Evolutionary conservation across 2,113 vertebrate genomes (phyloP).

Genomic region (Bufo gargarizans): DNA sequence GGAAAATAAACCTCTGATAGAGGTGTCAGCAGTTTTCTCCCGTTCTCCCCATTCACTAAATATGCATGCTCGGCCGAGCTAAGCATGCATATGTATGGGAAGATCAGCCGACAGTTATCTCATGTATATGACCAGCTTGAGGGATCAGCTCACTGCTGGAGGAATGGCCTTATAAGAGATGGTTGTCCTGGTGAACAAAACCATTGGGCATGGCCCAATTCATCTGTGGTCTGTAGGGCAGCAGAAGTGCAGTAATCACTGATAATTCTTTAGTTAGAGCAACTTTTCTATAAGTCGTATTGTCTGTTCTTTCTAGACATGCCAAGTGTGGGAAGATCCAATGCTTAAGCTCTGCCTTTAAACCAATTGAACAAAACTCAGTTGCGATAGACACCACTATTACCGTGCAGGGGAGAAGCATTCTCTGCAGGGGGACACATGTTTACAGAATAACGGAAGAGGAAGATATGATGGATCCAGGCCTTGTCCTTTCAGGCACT

Average conservation of each 20-base stretch:
- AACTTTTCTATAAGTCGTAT: not conserved
- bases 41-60: too few relatives aligned
- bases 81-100: too few relatives aligned
- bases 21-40: too few relatives aligned
- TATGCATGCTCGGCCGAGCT: too few relatives aligned
- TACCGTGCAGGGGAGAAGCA: constrained; percentile 61
- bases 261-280: not conserved
- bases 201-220: not conserved
- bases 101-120: too few relatives aligned
- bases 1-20: too few relatives aligned
- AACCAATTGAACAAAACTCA: constrained; percentile 84
- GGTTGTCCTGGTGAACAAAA: too few relatives aligned
- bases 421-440: constrained; percentile 87
- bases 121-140: too few relatives aligned
- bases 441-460: constrained; percentile 80
- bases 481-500: constrained; percentile 92
- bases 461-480: constrained; percentile 91
- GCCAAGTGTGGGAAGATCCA: constrained; percentile 96
- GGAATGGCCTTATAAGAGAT: too few relatives aligned
- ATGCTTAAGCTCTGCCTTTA: constrained; percentile 80
- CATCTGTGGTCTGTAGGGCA: not conserved
- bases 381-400: constrained; percentile 91
- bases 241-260: not conserved
- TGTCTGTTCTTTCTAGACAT: constrained; percentile 73
- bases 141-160: too few relatives aligned